Base-by-base conservation (phyloP, 2,113 vertebrate genomes). In the Rana temporaria region DNA sequence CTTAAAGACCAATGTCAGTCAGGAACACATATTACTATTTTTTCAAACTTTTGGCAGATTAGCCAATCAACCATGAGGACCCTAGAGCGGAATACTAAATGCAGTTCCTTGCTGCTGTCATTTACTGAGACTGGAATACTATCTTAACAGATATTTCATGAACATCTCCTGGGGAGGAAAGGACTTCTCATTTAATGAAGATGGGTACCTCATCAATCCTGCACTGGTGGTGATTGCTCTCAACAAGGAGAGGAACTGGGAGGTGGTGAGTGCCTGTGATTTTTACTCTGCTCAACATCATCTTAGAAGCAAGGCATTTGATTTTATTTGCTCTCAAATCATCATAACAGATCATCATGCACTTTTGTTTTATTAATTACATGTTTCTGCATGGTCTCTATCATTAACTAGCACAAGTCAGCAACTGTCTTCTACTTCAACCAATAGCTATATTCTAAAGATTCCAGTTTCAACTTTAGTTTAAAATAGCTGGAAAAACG, bases 221-320 rank as follows among this genome's bases (percentile, higher is more conserved):
- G 96, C 96, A 52, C 89, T 99, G 63, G 96, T 97, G 4, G 96
- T 99, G 66, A 96, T 98, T 87, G 96, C 96, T 48, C 97, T 97
- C 88, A 96, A 91, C 82, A 94, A 95, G 84, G 95, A 97, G 81
- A 92, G 95, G 57, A 95, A 88, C 59, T 98, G 97, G 97, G 97
- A 98, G 92, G 96, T 97, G 95, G 97, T 99, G 92, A 97, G 96
- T 83, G 85, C 59, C 22, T 53, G 20, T 32, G 22, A 48, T 56
- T 66, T 59, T 63, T 38, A n/a, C 2, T 12, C 19, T 15, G 11
- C 22, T 7, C 8, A 67, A 76, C 7, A 26, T 76, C 20, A 60
- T 32, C 6, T 1, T 56, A 16, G 15, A 56, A 20, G 26, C 8
- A 30, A 72, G 26, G 26, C 17, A 15, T 0, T n/a, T 71, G 68